Base-by-base conservation (phyloP, 2,797 vertebrate genomes). In the Harpagifer antarcticus region DNA sequence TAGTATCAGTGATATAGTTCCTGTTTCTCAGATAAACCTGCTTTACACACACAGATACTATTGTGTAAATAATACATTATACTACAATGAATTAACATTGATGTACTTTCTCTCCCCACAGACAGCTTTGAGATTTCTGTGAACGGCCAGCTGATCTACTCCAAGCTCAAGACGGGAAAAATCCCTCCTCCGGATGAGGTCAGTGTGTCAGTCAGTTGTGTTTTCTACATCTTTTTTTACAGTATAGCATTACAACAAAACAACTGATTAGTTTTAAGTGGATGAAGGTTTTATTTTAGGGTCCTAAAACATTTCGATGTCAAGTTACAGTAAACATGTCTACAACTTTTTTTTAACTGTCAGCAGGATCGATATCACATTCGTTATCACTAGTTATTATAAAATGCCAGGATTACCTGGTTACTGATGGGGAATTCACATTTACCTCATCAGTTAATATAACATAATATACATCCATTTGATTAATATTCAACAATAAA, bases 51-150 rank as follows among this genome's bases (percentile, higher is more conserved):
- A 23, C 59, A 31, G 4, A 59, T 27, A 13, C 11, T 27, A n/a
- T 37, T 37, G 40, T 19, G 11, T 23, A 19, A n/a, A 48, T 4
- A 48, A 58, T 42, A 3, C 11, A 37, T 23, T 16, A 7, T 8
- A 43, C 23, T 5, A 19, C 5, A 10, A 4, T 65, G 4, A 64
- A 17, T 1, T 40, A 44, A 45, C 14, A 1, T 13, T 9, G 48
- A 37, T 48, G 7, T 9, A 6, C 61, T 65, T 49, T 37, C 1
- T 0, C 3, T 43, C 31, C 19, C 50, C 12, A 14, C 89, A 94
- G 94, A 68, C 16, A 91, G 86, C 80, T 95, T 94, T 74, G 93
- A 94, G 69, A 79, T 95, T 19, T 55, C 43, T 0, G 33, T 92
- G 31, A 82, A 92, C 1, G 75, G 66, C 0, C 0, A 88, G 6